Conservation (phyloP, 2,113 vertebrate species). For the Cyprinodon brontotheroides region DNA sequence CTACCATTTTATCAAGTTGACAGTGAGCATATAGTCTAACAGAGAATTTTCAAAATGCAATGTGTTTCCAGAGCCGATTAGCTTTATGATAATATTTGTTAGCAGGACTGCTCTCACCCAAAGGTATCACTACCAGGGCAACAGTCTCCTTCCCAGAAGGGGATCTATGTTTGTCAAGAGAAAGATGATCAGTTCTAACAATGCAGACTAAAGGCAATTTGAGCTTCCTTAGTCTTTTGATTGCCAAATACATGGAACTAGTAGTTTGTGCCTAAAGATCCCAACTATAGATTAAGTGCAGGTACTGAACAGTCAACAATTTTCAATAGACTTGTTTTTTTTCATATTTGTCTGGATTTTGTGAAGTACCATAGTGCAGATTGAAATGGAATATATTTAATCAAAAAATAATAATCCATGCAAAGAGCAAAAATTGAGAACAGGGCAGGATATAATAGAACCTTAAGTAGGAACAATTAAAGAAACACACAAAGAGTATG, state of each 20-base stretch:
- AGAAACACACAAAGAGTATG: too few relatives aligned
- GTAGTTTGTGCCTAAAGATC: neutral
- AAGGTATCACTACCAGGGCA: neutral
- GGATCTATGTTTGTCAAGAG: neutral
- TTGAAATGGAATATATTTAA: too few relatives aligned
- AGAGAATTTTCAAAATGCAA: neutral
- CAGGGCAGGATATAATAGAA: too few relatives aligned
- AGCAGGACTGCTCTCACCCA: neutral
- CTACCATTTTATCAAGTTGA: neutral
- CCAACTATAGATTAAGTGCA: neutral
- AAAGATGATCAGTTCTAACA: neutral
- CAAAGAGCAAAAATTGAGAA: too few relatives aligned
- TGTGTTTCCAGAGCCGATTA: neutral
- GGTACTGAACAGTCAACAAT: neutral
- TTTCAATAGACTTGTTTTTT: neutral
- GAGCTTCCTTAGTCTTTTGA: neutral
- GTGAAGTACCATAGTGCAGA: too few relatives aligned
- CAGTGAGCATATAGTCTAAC: neutral
- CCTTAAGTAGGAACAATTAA: too few relatives aligned
- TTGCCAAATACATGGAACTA: neutral
- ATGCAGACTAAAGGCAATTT: neutral
- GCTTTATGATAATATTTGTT: neutral
- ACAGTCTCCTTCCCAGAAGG: neutral
- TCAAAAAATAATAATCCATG: too few relatives aligned
- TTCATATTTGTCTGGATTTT: neutral